Base-by-base conservation (phyloP, 2,888 invertebrate species). In the Agrypnus murinus region DNA sequence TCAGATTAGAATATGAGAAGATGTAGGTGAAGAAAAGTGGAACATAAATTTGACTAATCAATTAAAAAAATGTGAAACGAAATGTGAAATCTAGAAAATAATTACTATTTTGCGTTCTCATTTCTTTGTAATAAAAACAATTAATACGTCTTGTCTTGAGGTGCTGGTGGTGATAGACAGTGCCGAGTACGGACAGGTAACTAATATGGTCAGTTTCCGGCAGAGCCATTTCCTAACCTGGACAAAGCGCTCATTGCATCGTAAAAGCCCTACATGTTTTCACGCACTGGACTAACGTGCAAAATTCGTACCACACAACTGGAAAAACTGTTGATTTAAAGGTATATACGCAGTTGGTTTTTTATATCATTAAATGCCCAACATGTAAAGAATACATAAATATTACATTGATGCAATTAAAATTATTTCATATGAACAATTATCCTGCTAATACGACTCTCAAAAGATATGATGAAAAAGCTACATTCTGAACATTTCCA, bases 141-240 rank as follows among this genome's bases (percentile, higher is more conserved):
- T 68, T 62, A 45, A 50, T 68, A 59, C 43, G 12, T 59, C 43
- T 43, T 45, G 19, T 59, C 40, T 63, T 65, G 45, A 38, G 45
- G 65, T 63, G 68, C 55, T 50, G 64, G 36, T 65, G 71, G 72
- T 71, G 69, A 69, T 67, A 65, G 70, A 63, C 69, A 48, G 72
- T 65, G 40, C 38, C 67, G 50, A 65, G 68, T 57, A 66, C 62
- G 62, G 45, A 38, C 45, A 31, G 19, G 14, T 43, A 50, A 48
- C 75, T 36, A 73, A 77, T 74, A 77, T 74, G 77, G 77, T 69
- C 67, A 72, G 73, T 68, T 77, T 77, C 77, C 77, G 77, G 77
- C 74, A 75, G 71, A 68, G 66, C 58, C 70, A 71, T 73, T 76
- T 74, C 77, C 76, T 73, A 77, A 77, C 73, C 62, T 73, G 77